phyloP scores from a whole-genome alignment of 2,888 invertebrate genomes.

The Oxytorus armatus region DNA sequence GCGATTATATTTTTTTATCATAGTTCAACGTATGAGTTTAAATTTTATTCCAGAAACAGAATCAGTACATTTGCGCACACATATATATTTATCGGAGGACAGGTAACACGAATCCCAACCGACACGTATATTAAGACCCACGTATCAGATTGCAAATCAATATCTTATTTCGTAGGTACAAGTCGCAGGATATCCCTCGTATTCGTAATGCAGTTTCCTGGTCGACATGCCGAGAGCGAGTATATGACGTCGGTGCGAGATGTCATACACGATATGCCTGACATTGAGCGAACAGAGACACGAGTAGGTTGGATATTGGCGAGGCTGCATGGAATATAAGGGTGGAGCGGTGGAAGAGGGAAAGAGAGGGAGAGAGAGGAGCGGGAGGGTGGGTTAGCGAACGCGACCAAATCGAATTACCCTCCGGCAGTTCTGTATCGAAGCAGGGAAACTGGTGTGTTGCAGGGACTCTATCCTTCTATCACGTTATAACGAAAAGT shows the following conservation, averaged over 20 bases:
- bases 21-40: neutral
- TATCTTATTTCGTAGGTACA: conserved; percentile 80
- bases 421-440: conserved; percentile 74
- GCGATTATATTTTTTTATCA: neutral
- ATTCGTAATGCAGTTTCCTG: conserved; percentile 79
- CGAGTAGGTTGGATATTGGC: conserved; percentile 53
- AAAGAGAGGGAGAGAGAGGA: conserved; percentile 52
- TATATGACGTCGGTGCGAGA: conserved; percentile 44
- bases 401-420: conserved; percentile 79
- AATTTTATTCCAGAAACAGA: neutral
- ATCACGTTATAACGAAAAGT: conserved; percentile 69
- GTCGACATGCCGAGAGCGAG: conserved; percentile 66
- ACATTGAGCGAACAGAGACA: conserved; percentile 52
- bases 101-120: conserved; percentile 19
- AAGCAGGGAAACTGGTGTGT: conserved; percentile 65
- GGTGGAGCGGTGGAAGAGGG: conserved; percentile 57
- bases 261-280: conserved; percentile 59
- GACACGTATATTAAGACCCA: conserved; percentile 54
- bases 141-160: conserved; percentile 81
- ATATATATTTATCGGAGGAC: conserved; percentile 1
- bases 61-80: neutral
- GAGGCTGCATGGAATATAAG: conserved; percentile 27
- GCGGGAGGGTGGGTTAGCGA: conserved; percentile 72
- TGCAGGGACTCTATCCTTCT: conserved; percentile 61
- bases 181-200: conserved; percentile 78